A percentile compares a stretch with the other conserved stretches of the same genome.
Conservation (phyloP, 2,888 invertebrate species). For the Tachina grossa region DNA sequence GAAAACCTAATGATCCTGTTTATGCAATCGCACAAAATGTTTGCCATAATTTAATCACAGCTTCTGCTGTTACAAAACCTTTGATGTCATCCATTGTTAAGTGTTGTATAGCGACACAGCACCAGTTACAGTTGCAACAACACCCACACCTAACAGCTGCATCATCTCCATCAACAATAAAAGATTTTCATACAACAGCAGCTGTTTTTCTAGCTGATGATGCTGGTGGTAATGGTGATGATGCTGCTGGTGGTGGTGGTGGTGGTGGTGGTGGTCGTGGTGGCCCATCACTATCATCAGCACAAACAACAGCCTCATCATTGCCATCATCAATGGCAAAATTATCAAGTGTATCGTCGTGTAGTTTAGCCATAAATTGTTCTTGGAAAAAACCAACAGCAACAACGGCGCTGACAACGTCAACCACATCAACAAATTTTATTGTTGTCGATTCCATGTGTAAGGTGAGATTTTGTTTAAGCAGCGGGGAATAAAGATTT, state of each 20-base stretch:
- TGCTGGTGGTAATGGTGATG: neutral
- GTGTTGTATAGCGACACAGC: conserved; percentile 65
- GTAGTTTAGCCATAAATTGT: conserved; percentile 59
- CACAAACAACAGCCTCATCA: conserved; percentile 3
- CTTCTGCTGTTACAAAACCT: conserved; percentile 78
- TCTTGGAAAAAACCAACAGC: conserved; percentile 46
- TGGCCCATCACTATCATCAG: conserved; percentile 6
- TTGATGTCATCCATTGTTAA: conserved; percentile 77
- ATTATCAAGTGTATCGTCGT: conserved; percentile 55
- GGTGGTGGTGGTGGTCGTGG: neutral
- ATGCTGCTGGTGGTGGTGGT: neutral
- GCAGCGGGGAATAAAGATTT: neutral
- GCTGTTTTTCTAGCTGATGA: conserved; percentile 48
- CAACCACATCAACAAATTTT: conserved; percentile 68
- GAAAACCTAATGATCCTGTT: conserved; percentile 78
- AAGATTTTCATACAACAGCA: conserved; percentile 37
- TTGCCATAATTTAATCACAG: conserved; percentile 78
- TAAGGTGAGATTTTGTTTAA: conserved; percentile 76
- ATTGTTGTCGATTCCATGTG: conserved; percentile 73
- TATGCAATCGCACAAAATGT: conserved; percentile 82
- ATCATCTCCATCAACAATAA: conserved; percentile 34
- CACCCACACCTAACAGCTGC: conserved; percentile 38
- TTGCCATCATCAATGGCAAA: conserved; percentile 1
- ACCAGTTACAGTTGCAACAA: conserved; percentile 64
- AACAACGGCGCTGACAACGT: conserved; percentile 51